A percentile compares a stretch with the other conserved stretches of the same genome.
Evolutionary conservation across 2,888 invertebrate genomes (phyloP).

Genomic region (Phytoseiulus persimilis): DNA sequence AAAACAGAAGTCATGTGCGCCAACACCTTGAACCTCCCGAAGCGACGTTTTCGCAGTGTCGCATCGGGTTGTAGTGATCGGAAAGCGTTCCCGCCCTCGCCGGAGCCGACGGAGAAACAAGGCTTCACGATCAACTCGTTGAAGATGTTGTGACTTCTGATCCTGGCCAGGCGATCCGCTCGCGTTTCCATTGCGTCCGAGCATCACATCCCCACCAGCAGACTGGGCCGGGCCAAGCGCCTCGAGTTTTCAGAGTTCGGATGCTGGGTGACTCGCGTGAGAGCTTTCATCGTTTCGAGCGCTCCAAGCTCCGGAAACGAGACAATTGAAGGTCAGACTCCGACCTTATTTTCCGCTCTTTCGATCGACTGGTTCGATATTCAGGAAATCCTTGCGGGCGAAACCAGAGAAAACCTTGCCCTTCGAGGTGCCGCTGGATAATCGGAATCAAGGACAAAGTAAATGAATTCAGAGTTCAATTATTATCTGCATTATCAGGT

Average conservation of each 20-base stretch:
- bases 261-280: neutral
- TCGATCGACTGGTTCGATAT: too few relatives aligned
- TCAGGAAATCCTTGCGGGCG: too few relatives aligned
- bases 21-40: conserved; percentile 21
- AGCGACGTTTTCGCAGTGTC: neutral
- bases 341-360: too few relatives aligned
- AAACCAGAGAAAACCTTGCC: too few relatives aligned
- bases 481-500: neutral
- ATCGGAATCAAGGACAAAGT: too few relatives aligned
- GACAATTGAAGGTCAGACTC: too few relatives aligned
- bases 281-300: too few relatives aligned
- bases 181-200: neutral
- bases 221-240: neutral
- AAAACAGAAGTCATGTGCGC: conserved; percentile 10
- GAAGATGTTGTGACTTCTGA: neutral
- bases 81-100: neutral
- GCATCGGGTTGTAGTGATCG: neutral
- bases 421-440: too few relatives aligned
- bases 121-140: neutral
- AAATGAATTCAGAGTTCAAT: neutral
- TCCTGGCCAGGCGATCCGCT: neutral
- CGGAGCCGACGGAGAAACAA: neutral
- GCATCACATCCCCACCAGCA: neutral
- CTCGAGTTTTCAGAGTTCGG: neutral
- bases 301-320: too few relatives aligned